Evolutionary conservation across 2,797 vertebrate genomes (phyloP).

Genomic region (Brotula barbata): DNA sequence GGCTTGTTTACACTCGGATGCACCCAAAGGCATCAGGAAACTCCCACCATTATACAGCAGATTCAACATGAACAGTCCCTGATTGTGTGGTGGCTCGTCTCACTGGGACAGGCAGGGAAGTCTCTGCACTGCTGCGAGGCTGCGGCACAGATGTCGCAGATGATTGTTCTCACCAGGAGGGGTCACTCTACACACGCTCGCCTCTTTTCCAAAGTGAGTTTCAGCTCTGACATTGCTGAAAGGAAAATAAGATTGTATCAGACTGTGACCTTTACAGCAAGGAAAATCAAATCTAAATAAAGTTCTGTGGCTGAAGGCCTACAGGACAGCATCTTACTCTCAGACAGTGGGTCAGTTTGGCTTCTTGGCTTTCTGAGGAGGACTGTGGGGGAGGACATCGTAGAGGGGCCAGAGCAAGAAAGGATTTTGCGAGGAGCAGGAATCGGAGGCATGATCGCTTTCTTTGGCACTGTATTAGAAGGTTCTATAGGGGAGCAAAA

Average conservation of each 20-base stretch:
- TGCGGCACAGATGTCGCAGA: background rate
- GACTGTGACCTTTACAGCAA: background rate
- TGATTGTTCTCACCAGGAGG: conserved; percentile 10
- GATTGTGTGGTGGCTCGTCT: background rate
- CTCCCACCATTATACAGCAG: no score
- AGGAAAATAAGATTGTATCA: conserved; percentile 10
- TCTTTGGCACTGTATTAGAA: conserved; percentile 34
- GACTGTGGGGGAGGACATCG: accelerated
- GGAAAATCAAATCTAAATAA: background rate
- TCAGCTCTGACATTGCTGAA: conserved; percentile 69
- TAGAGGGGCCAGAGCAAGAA: no score
- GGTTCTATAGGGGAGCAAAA: conserved; percentile 24
- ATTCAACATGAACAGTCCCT: no score
- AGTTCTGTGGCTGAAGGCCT: background rate
- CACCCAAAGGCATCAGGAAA: background rate
- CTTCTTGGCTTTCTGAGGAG: background rate
- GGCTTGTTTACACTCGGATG: background rate
- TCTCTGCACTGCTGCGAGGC: background rate
- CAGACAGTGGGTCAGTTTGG: background rate
- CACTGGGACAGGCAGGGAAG: background rate
- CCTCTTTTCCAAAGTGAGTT: conserved; percentile 52
- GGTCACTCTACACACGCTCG: conserved; percentile 34
- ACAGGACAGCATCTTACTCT: conserved; percentile 49
- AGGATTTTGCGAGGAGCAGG: conserved; percentile 18
- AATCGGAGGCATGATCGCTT: conserved; percentile 38